Evolutionary conservation across 1,140 invertebrate genomes (phyloP), one percentile per base, ranked within the genome.

Genomic region (Papilio polyxenes): DNA sequence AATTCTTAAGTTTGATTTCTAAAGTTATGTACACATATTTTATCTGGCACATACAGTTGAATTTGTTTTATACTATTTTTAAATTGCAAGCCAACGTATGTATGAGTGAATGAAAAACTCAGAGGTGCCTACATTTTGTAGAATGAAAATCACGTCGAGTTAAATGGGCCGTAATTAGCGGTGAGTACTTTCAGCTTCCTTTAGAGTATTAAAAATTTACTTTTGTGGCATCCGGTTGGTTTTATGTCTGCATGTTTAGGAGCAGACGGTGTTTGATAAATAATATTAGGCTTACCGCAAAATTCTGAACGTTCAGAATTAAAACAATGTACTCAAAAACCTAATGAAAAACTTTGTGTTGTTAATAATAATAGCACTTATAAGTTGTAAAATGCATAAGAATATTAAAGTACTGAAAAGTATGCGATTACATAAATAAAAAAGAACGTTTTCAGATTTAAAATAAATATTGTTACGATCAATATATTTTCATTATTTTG

Each of bases 131-230:
- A 40, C 65, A 69, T 69, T 69, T 69, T 31, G 62, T 23, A 31
- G 65, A 37, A 37, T 69, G 65, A 69, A 69, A 69, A 31, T 31
- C 23, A 69, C 65, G 65, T 37, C 31, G 23, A 10, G 65, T 69
- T 69, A 69, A 69, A 69, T 69, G 65, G 23, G 65, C 31, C 31
- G 65, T 69, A 69, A 69, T 69, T 69, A 69, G 65, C 23, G 65
- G 65, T 6, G 65, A 69, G 65, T 69, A 69, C 65, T 69, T 37
- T 31, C 65, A 69, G 23, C 23, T 69, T 69, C 65, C 0, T 69
- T 69, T 69, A 69, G 62, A 65, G 65, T 11, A 69, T 69, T 37
- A 69, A 69, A 37, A 69, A 4, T 9, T 65, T 23, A 31, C 62
- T 65, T 65, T 65, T 8, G 20, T 65, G 65, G 23, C 65, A 37